Conservation (phyloP, 2,888 invertebrate species). For the Metallyticus violacea region DNA sequence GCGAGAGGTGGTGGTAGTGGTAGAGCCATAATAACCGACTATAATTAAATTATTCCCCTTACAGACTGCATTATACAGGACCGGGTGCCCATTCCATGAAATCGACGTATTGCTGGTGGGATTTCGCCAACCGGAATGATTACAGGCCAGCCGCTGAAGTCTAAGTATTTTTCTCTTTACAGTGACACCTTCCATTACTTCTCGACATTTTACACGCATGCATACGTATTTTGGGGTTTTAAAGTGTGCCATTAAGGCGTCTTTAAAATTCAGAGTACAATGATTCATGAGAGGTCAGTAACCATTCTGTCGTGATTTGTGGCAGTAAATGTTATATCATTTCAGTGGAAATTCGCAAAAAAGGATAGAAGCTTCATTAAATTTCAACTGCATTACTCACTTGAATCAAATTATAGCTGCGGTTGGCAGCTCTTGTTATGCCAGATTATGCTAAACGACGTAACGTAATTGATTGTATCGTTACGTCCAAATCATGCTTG, state of each 20-base stretch:
- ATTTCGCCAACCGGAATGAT: not conserved
- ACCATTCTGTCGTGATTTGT: not conserved
- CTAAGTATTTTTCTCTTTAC: not conserved
- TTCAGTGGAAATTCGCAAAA: not conserved
- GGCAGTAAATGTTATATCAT: not conserved
- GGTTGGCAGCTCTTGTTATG: not conserved
- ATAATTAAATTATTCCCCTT: conserved; percentile 1
- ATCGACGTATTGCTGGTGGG: not conserved
- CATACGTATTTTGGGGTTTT: not conserved
- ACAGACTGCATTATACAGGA: not conserved
- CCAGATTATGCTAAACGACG: not conserved
- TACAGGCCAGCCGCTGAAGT: not conserved
- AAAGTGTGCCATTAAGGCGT: not conserved
- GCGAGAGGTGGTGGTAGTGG: not conserved
- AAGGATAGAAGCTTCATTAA: not conserved
- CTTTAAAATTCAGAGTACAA: too few species aligned
- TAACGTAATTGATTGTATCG: not conserved
- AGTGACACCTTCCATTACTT: not conserved
- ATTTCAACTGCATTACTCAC: not conserved
- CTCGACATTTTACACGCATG: not conserved
- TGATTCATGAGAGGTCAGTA: too few species aligned
- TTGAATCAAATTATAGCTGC: not conserved
- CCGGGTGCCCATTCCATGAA: not conserved
- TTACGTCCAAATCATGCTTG: too few species aligned
- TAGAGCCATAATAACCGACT: not conserved